phyloP scores from a whole-genome alignment of 2,797 vertebrate genomes.

The Psittacula derbiana region DNA sequence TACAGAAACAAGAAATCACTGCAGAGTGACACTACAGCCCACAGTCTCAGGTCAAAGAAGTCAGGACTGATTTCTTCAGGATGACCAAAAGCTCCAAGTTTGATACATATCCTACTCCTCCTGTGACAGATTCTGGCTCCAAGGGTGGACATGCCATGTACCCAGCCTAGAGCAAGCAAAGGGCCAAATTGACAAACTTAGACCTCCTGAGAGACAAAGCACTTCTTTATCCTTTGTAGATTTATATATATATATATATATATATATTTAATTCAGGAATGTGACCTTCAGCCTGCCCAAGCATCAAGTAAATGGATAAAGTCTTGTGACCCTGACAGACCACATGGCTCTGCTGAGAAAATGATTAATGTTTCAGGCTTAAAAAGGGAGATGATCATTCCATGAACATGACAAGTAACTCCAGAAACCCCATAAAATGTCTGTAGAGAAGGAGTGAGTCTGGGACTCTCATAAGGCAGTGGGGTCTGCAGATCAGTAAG shows the following conservation, averaged over 20 bases:
- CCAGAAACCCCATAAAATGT: neutral
- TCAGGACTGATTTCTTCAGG: neutral
- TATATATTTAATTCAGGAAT: neutral
- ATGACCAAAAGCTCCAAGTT: neutral
- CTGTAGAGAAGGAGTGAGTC: neutral
- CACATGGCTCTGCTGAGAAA: neutral
- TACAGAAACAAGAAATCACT: neutral
- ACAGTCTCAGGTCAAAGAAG: neutral
- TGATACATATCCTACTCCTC: too few species aligned
- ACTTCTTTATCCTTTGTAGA: neutral
- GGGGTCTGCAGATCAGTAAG: neutral
- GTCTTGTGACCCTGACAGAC: neutral
- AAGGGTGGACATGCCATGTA: rapidly evolving
- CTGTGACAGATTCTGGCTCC: neutral
- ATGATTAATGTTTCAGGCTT: neutral
- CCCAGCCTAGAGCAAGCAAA: neutral
- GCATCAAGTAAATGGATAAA: neutral
- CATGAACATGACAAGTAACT: neutral
- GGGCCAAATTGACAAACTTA: neutral
- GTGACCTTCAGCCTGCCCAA: neutral
- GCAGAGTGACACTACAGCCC: neutral
- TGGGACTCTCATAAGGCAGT: neutral
- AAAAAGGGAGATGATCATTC: neutral
- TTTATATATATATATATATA: neutral
- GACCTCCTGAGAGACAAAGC: neutral